These are phyloP conservation scores for Disparrhopalites patrizii DNA, from an alignment of 2,888 invertebrate genomes.

Conservation along the genomic window DNA sequence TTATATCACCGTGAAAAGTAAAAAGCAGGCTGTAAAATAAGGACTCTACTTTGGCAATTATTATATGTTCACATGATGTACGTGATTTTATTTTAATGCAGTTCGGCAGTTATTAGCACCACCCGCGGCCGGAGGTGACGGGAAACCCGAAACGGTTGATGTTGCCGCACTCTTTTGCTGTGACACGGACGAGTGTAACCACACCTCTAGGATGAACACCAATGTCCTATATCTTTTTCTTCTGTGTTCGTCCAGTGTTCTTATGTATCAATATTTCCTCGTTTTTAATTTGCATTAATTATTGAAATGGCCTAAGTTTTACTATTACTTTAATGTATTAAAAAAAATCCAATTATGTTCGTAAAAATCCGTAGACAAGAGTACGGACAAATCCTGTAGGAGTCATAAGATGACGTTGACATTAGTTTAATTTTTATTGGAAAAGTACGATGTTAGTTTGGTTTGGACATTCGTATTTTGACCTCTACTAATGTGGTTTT, in stretches of 20 bases:
- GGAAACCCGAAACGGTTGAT: conserved; percentile 6
- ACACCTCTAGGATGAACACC: not conserved
- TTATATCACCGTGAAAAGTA: no score
- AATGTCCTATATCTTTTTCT: not conserved
- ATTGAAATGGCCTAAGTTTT: no score
- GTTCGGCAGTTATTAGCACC: conserved; percentile 28
- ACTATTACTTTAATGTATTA: no score
- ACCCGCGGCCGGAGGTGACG: conserved; percentile 20
- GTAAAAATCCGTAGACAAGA: no score
- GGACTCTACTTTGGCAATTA: not conserved
- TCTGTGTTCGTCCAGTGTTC: not conserved
- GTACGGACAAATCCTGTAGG: not conserved
- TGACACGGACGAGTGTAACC: conserved; percentile 29
- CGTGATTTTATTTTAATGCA: conserved; percentile 3
- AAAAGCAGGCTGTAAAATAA: not conserved
- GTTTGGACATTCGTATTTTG: no score
- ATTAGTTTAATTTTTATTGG: no score
- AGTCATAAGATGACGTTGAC: no score
- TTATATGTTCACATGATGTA: not conserved
- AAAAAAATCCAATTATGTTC: no score
- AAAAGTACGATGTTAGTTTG: no score
- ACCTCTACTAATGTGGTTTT: no score
- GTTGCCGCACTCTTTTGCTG: conserved; percentile 27
- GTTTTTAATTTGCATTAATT: not conserved
- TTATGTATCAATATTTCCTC: not conserved